Percentiles rank a stretch among this genome's conserved stretches.
Evolutionary conservation across 2,797 vertebrate species (phyloP).

Genomic region (Onychomys arenicola): DNA sequence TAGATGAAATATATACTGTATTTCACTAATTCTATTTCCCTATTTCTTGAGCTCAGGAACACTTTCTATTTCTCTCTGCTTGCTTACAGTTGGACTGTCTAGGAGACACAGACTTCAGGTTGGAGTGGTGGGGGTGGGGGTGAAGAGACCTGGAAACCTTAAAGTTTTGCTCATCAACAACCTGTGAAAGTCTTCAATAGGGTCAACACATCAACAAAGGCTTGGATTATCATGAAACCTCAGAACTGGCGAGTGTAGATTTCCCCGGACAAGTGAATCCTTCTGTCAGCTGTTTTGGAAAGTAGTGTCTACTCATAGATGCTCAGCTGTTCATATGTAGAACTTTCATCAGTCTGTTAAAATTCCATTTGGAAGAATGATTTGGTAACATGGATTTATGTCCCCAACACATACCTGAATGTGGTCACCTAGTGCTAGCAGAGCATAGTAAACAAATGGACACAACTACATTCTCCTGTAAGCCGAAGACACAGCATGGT

Average conservation of each 20-base stretch:
- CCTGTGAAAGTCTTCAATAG: neutral
- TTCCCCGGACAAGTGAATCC: neutral
- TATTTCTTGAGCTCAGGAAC: conserved; percentile 61
- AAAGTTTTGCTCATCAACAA: neutral
- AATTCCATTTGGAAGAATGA: neutral
- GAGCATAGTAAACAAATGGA: neutral
- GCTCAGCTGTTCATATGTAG: neutral
- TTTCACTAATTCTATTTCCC: conserved; percentile 47
- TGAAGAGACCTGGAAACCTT: neutral
- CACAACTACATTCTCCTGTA: rapidly evolving
- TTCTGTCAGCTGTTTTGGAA: neutral
- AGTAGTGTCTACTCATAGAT: neutral
- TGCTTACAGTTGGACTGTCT: conserved; percentile 13
- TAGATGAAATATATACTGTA: too few relatives aligned
- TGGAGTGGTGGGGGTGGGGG: too few relatives aligned
- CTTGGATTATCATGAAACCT: neutral
- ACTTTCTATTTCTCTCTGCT: conserved; percentile 67
- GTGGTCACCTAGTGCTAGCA: neutral
- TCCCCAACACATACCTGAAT: neutral
- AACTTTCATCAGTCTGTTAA: neutral
- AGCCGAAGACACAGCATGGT: neutral
- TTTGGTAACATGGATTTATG: neutral
- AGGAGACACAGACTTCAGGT: neutral
- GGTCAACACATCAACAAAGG: neutral
- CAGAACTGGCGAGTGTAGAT: neutral